Conservation (phyloP, 2,113 vertebrate species). For the Xenopus borealis region DNA sequence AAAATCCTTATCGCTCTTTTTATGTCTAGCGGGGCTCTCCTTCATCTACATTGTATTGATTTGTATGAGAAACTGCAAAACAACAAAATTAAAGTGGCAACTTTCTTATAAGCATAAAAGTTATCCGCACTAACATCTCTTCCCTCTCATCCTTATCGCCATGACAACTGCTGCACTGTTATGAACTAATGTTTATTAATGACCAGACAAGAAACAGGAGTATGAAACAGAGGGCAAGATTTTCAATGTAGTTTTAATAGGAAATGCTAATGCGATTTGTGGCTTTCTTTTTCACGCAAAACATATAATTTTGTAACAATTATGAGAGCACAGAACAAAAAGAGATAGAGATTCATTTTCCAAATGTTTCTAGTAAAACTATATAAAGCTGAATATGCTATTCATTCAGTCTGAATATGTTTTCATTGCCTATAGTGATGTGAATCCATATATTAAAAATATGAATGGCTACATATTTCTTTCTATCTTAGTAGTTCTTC, state of each 20-base stretch:
- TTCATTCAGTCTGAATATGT: too few relatives aligned
- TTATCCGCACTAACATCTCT: constrained; percentile 1
- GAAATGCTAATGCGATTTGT: not conserved
- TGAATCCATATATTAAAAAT: too few relatives aligned
- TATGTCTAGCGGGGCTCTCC: not conserved
- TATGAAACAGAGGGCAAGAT: not conserved
- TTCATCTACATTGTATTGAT: constrained; percentile 1
- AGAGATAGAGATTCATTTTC: not conserved
- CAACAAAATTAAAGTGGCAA: not conserved
- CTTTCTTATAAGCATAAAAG: not conserved
- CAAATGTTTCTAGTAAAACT: not conserved
- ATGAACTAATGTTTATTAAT: constrained; percentile 5
- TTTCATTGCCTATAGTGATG: too few relatives aligned
- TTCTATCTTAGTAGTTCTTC: too few relatives aligned
- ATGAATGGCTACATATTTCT: too few relatives aligned
- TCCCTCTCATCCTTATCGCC: not conserved
- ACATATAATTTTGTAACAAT: constrained; percentile 4
- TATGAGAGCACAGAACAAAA: not conserved
- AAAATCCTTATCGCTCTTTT: not conserved
- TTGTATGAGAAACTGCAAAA: constrained; percentile 7
- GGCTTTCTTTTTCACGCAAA: not conserved
- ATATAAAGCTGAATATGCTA: not conserved
- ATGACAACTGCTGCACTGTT: constrained; percentile 8
- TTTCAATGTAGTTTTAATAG: not conserved
- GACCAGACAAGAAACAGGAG: not conserved